Evolutionary conservation across 2,797 vertebrate genomes (phyloP).

Genomic region (Acomys russatus): DNA sequence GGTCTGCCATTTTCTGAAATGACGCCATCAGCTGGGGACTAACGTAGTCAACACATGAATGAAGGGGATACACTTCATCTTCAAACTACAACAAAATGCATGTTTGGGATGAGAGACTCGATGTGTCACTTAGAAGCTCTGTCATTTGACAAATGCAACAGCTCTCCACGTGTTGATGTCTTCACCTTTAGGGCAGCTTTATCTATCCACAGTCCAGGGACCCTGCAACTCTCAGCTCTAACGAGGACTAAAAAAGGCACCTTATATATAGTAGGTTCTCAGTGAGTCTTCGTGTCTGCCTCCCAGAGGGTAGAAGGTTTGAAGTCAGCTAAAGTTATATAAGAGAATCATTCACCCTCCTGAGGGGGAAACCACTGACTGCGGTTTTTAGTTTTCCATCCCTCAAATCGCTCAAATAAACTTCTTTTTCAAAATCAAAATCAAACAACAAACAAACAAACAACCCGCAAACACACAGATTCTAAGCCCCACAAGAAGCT

Average conservation of each 20-base stretch:
- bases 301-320: background rate
- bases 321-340: background rate
- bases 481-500: conserved; percentile 9
- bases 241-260: background rate
- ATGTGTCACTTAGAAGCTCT: background rate
- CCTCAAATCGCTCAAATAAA: background rate
- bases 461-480: background rate
- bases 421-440: conserved; percentile 21
- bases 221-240: background rate
- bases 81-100: background rate
- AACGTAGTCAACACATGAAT: background rate
- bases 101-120: background rate
- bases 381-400: background rate
- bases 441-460: background rate
- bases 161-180: background rate
- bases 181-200: background rate
- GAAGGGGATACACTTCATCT: background rate
- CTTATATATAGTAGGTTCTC: background rate
- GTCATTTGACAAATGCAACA: background rate
- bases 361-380: background rate
- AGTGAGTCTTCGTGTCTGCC: background rate
- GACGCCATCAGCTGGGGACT: background rate
- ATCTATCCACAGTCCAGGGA: background rate
- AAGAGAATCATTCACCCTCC: background rate
- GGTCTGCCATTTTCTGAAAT: background rate